These are phyloP conservation scores for Patiria miniata DNA, from an alignment of 35 echinoderm and acorn worm species.

Conservation along the genomic window DNA sequence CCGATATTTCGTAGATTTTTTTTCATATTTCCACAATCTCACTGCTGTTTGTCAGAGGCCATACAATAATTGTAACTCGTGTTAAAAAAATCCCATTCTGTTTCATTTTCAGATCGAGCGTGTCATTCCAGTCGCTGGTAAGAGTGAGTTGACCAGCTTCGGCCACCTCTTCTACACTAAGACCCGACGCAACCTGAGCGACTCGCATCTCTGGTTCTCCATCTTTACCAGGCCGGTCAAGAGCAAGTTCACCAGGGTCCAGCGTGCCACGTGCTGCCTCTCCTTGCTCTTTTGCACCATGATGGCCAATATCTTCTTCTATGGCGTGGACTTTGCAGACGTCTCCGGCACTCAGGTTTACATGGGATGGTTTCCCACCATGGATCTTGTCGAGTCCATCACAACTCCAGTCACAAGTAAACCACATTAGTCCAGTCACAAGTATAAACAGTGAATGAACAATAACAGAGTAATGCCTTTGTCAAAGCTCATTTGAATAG, in stretches of 20 bases:
- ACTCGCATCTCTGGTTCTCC: slow-evolving; percentile 96
- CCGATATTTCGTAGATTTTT: no score
- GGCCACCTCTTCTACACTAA: slow-evolving; percentile 90
- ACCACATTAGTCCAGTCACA: no score
- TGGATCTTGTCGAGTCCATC: no score
- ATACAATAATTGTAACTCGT: no score
- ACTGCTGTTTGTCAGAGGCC: no score
- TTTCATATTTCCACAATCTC: no score
- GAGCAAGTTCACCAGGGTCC: slow-evolving; percentile 94
- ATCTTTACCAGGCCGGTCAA: slow-evolving; percentile 86
- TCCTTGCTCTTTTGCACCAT: slow-evolving; percentile 95
- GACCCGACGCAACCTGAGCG: slow-evolving; percentile 84
- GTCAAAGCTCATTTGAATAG: no score
- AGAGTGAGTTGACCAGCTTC: slow-evolving; percentile 91
- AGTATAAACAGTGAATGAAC: no score
- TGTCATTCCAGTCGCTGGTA: slow-evolving; percentile 88
- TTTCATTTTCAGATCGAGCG: slow-evolving; percentile 68
- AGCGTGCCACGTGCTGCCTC: slow-evolving; percentile 91
- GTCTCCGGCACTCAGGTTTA: background rate
- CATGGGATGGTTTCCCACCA: background rate
- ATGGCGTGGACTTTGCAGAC: slow-evolving; percentile 36
- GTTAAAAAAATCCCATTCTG: no score
- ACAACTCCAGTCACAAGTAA: no score
- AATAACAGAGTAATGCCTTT: no score
- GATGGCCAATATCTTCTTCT: slow-evolving; percentile 99